Conservation (phyloP, 2,113 vertebrate genomes). For the Ailuropoda melanoleuca region DNA sequence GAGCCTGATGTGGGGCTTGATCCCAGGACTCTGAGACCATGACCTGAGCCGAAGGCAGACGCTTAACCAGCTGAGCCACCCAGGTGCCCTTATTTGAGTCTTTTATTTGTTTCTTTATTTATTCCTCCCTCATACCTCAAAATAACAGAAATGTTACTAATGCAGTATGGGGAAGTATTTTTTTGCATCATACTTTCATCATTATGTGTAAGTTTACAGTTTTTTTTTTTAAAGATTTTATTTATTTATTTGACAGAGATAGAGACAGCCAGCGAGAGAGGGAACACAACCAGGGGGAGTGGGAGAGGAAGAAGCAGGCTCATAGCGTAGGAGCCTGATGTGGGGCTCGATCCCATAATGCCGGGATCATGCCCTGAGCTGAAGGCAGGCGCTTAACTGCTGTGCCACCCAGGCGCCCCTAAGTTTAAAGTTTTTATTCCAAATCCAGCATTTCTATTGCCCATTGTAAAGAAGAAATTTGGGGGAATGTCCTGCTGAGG, state of each 20-base stretch:
- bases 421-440: background rate
- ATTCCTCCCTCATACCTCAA: background rate
- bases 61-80: background rate
- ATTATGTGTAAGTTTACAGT: background rate
- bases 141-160: background rate
- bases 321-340: no score
- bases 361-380: no score
- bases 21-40: background rate
- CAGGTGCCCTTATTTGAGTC: background rate
- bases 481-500: background rate
- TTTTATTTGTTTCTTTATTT: background rate
- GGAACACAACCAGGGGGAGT: no score
- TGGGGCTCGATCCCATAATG: no score
- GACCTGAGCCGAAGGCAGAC: background rate
- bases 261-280: no score
- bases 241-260: no score
- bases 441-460: background rate
- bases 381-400: no score
- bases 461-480: background rate
- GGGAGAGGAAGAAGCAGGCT: no score
- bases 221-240: background rate
- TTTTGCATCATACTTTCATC: background rate
- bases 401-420: no score
- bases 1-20: background rate
- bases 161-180: background rate